A percentile compares a stretch with the other conserved stretches of the same genome.
Conservation (phyloP, 2,797 vertebrate genomes). For the Knipowitschia caucasica region DNA sequence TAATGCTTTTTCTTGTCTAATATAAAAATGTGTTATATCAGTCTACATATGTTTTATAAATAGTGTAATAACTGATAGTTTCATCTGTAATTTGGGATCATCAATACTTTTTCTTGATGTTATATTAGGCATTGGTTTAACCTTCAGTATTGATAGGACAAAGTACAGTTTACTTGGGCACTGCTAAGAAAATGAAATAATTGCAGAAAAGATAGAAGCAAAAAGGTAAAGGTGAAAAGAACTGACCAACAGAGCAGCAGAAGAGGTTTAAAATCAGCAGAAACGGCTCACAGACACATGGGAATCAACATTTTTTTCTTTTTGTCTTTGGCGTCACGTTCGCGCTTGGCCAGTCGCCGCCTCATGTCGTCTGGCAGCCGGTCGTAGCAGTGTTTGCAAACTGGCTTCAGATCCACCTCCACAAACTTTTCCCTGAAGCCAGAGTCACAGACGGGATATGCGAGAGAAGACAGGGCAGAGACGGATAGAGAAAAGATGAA, state of each 20-base stretch:
- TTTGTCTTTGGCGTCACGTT: slow-evolving; percentile 87
- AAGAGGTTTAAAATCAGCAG: slow-evolving; percentile 54
- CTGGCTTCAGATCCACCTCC: slow-evolving; percentile 95
- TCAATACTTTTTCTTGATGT: too few relatives aligned
- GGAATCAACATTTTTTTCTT: slow-evolving; percentile 89
- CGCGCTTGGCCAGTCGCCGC: slow-evolving; percentile 88
- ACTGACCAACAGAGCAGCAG: slow-evolving; percentile 84
- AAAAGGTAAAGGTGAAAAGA: slow-evolving; percentile 37
- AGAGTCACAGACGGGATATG: slow-evolving; percentile 38
- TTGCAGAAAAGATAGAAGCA: slow-evolving; percentile 7
- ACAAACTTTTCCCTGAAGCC: slow-evolving; percentile 96
- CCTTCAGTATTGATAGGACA: background rate
- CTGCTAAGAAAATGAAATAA: background rate
- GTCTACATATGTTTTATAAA: too few relatives aligned
- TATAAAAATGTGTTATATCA: too few relatives aligned
- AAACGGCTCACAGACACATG: slow-evolving; percentile 82
- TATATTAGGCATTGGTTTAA: too few relatives aligned
- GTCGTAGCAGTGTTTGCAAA: slow-evolving; percentile 97
- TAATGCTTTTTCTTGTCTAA: too few relatives aligned
- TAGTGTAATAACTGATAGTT: too few relatives aligned
- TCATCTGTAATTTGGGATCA: too few relatives aligned
- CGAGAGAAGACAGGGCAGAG: slow-evolving; percentile 11
- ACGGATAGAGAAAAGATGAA: slow-evolving; percentile 12
- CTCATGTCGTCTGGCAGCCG: slow-evolving; percentile 95
- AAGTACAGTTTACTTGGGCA: background rate